Conservation (phyloP, 2,113 vertebrate species). For the Chloroceryle aenea region DNA sequence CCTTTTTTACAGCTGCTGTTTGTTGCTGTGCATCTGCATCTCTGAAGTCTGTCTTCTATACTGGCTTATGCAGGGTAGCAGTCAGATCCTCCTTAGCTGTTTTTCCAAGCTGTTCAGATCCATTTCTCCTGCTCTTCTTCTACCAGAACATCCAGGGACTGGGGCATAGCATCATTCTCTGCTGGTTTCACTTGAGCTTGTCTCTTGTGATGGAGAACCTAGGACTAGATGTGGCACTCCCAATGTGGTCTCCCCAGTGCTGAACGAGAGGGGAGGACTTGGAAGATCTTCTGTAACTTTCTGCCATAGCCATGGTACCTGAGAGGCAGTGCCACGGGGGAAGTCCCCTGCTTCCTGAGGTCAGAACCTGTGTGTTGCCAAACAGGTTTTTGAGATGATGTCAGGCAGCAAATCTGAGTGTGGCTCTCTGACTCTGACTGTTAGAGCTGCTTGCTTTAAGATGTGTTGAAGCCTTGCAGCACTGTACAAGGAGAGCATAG, state of each 20-base stretch:
- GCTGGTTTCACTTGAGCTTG: not conserved
- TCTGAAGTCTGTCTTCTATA: not conserved
- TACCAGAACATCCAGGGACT: no score
- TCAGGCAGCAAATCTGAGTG: not conserved
- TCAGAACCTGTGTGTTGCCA: not conserved
- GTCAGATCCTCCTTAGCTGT: not conserved
- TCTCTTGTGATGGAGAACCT: not conserved
- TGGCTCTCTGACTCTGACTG: not conserved
- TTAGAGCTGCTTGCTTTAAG: not conserved
- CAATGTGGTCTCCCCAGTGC: not conserved
- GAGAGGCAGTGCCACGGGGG: not conserved
- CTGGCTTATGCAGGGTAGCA: not conserved
- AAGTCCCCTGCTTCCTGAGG: not conserved
- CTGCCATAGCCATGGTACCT: not conserved
- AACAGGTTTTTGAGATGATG: not conserved
- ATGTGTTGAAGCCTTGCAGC: fast-evolving
- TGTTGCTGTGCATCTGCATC: not conserved
- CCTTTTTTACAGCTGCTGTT: not conserved
- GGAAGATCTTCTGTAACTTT: not conserved
- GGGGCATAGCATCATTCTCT: not conserved
- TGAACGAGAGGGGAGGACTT: not conserved
- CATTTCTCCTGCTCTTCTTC: not conserved
- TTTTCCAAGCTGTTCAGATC: not conserved
- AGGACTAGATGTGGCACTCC: not conserved
- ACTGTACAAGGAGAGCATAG: not conserved